Conservation (phyloP, 2,113 vertebrate genomes). For the Hemiscyllium ocellatum region DNA sequence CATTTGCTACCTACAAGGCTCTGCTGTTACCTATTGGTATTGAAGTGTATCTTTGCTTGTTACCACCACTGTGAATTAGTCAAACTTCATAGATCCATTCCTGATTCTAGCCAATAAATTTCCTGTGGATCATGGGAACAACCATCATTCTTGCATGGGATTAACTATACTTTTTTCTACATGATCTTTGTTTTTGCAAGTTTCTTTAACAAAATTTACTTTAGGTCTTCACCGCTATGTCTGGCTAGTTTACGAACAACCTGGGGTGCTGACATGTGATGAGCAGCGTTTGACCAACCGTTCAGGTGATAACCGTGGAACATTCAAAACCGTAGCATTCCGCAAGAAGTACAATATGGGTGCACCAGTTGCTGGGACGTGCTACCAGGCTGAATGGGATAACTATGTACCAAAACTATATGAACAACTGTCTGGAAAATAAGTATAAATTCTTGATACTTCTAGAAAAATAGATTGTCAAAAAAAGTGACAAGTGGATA, state of each 20-base stretch:
- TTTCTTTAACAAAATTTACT: neutral
- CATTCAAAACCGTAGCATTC: constrained; percentile 77
- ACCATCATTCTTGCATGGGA: neutral
- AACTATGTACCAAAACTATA: constrained; percentile 89
- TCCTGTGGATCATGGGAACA: too few species aligned
- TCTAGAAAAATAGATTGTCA: too few species aligned
- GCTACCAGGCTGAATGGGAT: constrained; percentile 94
- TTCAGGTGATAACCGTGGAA: constrained; percentile 75
- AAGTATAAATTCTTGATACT: constrained; percentile 37
- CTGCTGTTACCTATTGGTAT: neutral
- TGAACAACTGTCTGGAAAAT: constrained; percentile 81
- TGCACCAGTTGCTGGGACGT: constrained; percentile 71
- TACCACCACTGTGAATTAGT: neutral
- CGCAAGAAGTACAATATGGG: constrained; percentile 76
- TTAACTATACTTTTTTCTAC: neutral
- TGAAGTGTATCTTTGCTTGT: neutral
- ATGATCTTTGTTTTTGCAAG: neutral
- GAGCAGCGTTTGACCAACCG: constrained; percentile 74
- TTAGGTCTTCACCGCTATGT: constrained; percentile 89
- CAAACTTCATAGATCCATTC: too few species aligned
- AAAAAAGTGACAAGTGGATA: too few species aligned
- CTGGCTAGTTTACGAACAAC: constrained; percentile 90
- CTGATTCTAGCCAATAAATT: too few species aligned
- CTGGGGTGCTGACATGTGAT: constrained; percentile 58
- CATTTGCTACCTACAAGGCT: neutral